Conservation (phyloP, 2,888 invertebrate species). For the Polymixis lichenea region DNA sequence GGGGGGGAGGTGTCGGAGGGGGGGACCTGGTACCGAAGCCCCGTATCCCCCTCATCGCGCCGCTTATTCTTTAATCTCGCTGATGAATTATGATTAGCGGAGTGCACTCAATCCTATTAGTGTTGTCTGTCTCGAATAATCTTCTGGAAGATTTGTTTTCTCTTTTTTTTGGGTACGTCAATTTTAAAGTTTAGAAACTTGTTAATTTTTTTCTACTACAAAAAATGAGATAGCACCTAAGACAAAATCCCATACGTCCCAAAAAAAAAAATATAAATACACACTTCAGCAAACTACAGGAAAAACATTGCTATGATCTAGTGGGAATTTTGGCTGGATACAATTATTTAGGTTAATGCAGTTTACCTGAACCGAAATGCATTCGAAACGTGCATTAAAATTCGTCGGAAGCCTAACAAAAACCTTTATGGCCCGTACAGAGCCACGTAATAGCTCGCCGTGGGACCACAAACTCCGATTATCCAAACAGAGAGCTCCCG, state of each 20-base stretch:
- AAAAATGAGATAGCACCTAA: not conserved
- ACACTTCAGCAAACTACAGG: not conserved
- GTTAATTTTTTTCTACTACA: not conserved
- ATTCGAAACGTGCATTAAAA: conserved; percentile 86
- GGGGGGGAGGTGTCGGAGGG: conserved; percentile 42
- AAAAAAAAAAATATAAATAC: not conserved
- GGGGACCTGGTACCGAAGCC: conserved; percentile 44
- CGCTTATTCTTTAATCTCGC: conserved; percentile 90
- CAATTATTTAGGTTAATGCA: conserved; percentile 75
- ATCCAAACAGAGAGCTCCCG: conserved; percentile 87
- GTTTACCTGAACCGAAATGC: conserved; percentile 79
- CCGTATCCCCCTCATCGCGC: conserved; percentile 76
- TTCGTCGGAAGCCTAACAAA: conserved; percentile 83
- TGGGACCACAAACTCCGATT: conserved; percentile 90
- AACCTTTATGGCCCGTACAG: conserved; percentile 85
- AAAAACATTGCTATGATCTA: conserved; percentile 32
- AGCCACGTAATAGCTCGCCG: conserved; percentile 86
- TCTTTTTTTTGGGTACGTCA: conserved; percentile 44
- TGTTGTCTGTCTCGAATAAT: conserved; percentile 79
- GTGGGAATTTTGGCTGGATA: conserved; percentile 66
- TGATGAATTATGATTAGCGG: conserved; percentile 90
- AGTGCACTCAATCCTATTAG: conserved; percentile 90
- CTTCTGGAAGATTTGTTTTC: conserved; percentile 78
- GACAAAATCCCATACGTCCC: not conserved
- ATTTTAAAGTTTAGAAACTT: conserved; percentile 21